phyloP scores from a whole-genome alignment of 2,113 vertebrate species.

The Coryphaenoides rupestris region DNA sequence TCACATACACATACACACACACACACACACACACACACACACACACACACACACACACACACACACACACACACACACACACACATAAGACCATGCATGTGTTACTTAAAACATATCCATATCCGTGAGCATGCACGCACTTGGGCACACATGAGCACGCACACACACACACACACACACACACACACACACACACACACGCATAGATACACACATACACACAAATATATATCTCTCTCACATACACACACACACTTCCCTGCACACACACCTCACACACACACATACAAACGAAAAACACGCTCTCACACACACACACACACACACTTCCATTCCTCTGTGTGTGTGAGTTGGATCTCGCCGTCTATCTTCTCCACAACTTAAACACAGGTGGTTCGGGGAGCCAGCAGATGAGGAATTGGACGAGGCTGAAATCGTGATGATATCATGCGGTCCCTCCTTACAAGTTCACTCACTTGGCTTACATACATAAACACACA shows the following conservation, averaged over 20 bases:
- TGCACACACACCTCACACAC: constrained; percentile 5
- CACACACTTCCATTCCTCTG: constrained; percentile 33
- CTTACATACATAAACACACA: constrained; percentile 13
- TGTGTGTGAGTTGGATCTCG: constrained; percentile 46
- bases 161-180: constrained; percentile 15
- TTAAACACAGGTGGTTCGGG: constrained; percentile 70
- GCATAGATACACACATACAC: constrained; percentile 21
- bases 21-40: constrained; percentile 2
- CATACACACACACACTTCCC: constrained; percentile 15
- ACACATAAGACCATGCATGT: background rate
- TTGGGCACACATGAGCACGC: constrained; percentile 25
- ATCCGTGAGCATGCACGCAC: constrained; percentile 21
- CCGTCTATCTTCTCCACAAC: constrained; percentile 60
- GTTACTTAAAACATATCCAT: no score
- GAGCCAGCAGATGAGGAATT: constrained; percentile 37
- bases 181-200: constrained; percentile 16
- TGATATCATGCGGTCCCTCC: constrained; percentile 35
- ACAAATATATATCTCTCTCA: constrained; percentile 23
- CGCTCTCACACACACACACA: constrained; percentile 17
- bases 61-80: constrained; percentile 11
- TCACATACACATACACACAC: constrained; percentile 20
- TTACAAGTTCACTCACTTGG: constrained; percentile 12
- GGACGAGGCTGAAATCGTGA: constrained; percentile 49
- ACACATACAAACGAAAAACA: constrained; percentile 16
- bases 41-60: constrained; percentile 38